Conservation (phyloP, 2,113 vertebrate species). For the Phrynosoma blainvillii region DNA sequence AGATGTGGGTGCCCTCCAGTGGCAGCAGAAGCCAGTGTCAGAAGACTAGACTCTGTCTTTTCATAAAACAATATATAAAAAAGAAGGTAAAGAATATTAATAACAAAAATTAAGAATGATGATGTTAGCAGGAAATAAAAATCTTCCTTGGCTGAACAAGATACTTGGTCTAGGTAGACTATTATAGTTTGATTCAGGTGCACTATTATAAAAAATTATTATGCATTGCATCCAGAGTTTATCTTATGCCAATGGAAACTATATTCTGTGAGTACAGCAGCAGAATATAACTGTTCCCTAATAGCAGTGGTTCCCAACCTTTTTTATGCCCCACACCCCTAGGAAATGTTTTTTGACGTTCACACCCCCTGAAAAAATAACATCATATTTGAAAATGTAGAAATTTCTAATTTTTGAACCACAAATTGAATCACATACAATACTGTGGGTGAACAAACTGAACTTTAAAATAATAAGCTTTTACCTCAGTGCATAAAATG, state of each 20-base stretch:
- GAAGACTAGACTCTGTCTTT: not conserved
- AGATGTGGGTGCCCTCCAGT: constrained; percentile 44
- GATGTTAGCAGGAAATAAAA: not conserved
- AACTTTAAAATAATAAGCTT: too few species aligned
- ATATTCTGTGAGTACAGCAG: not conserved
- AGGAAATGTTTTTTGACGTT: too few species aligned
- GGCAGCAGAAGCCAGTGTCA: constrained; percentile 20
- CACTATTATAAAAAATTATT: constrained; percentile 28
- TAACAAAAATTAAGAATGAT: not conserved
- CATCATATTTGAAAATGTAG: too few species aligned
- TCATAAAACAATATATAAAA: not conserved
- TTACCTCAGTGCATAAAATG: too few species aligned
- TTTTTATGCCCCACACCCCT: too few species aligned
- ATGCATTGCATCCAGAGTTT: not conserved
- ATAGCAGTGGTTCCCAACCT: too few species aligned
- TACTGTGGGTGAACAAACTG: too few species aligned
- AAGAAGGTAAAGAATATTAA: not conserved
- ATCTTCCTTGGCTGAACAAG: not conserved
- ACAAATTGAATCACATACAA: too few species aligned
- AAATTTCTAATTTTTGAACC: too few species aligned
- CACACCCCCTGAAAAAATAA: too few species aligned
- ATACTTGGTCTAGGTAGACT: not conserved
- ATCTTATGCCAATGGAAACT: not conserved
- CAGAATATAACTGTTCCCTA: too few species aligned
- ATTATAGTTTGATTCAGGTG: constrained; percentile 12